phyloP scores from a whole-genome alignment of 2,888 invertebrate genomes.

The Pammene fasciana region DNA sequence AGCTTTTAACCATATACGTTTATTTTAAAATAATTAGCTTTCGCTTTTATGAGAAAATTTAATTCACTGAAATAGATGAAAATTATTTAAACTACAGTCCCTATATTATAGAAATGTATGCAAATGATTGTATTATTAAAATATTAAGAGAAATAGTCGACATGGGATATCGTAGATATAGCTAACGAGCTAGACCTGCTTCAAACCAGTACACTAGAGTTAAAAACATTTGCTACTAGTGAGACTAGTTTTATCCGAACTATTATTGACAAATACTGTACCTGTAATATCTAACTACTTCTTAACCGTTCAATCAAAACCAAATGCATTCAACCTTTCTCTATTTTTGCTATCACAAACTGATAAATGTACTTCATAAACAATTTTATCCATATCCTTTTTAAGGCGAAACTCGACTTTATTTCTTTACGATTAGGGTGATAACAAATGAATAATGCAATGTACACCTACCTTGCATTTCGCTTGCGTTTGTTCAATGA shows the following conservation, averaged over 20 bases:
- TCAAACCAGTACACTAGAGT: neutral
- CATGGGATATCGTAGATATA: neutral
- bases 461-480: constrained; percentile 14
- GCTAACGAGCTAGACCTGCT: neutral
- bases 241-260: neutral
- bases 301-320: constrained; percentile 12
- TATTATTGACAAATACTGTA: neutral
- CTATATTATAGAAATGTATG: no score
- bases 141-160: neutral
- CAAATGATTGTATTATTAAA: neutral
- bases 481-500: constrained; percentile 55
- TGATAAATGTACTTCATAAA: neutral
- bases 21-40: neutral
- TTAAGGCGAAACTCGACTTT: neutral
- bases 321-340: constrained; percentile 4
- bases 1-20: neutral
- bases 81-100: no score
- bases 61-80: no score
- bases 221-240: neutral
- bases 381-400: constrained; percentile 1
- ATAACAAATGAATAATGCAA: neutral
- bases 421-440: neutral
- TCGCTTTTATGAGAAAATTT: neutral
- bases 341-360: constrained; percentile 13
- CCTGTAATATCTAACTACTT: neutral